Conservation (phyloP, 2,888 invertebrate species). For the Cerastis rubricosa region DNA sequence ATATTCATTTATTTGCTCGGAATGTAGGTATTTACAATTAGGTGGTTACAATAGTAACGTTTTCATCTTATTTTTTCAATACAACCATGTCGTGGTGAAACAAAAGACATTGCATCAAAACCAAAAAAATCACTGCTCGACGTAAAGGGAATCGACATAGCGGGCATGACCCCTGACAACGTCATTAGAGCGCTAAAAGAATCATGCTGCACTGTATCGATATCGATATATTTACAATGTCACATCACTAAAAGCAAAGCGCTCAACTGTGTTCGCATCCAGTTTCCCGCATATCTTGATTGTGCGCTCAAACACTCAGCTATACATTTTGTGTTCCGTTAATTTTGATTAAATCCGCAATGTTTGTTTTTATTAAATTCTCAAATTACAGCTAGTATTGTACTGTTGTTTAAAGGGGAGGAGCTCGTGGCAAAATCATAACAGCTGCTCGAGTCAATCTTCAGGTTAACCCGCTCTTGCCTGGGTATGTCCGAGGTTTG, state of each 20-base stretch:
- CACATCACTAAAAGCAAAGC: slow-evolving; percentile 73
- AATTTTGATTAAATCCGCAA: slow-evolving; percentile 70
- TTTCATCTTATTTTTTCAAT: neutral
- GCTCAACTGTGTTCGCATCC: slow-evolving; percentile 76
- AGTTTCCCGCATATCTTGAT: slow-evolving; percentile 83
- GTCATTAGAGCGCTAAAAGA: neutral
- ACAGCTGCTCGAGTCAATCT: no score
- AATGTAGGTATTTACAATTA: no score
- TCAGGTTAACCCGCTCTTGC: no score
- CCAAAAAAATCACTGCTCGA: no score
- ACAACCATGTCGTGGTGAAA: no score
- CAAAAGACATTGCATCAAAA: no score
- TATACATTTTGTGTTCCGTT: slow-evolving; percentile 72
- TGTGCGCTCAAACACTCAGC: slow-evolving; percentile 79
- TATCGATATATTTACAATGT: slow-evolving; percentile 55
- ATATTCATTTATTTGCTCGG: no score
- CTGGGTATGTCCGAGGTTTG: no score
- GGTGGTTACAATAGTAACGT: no score
- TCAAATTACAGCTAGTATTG: slow-evolving; percentile 15
- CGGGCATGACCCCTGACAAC: neutral
- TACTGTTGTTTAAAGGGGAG: neutral
- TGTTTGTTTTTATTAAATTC: slow-evolving; percentile 63
- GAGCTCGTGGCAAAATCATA: no score
- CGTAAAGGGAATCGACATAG: no score
- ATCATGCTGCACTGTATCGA: neutral